These are phyloP conservation scores for Elachura formosa DNA, from an alignment of 2,113 vertebrate genomes.

Conservation along the genomic window DNA sequence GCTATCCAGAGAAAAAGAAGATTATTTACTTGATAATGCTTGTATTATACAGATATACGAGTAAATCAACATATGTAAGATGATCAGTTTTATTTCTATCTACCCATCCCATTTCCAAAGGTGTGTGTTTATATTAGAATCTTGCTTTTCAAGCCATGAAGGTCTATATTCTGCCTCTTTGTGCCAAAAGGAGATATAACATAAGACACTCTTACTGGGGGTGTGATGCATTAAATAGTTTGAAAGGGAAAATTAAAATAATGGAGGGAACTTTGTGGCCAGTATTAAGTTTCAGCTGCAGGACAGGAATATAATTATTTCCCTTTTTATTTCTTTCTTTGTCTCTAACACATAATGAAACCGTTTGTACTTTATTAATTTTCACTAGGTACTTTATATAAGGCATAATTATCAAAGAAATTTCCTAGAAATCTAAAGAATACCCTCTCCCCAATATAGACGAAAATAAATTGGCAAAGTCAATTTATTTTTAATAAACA, in stretches of 20 bases:
- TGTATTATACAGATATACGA: background rate
- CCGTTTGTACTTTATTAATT: background rate
- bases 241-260: background rate
- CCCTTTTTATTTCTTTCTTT: background rate
- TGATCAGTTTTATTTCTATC: background rate
- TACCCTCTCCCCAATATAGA: background rate
- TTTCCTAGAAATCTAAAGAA: background rate
- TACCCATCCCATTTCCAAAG: background rate
- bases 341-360: background rate
- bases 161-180: background rate
- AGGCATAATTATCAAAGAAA: background rate
- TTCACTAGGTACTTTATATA: background rate
- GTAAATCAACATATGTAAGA: background rate
- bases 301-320: background rate
- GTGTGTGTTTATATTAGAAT: background rate
- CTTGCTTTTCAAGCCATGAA: background rate
- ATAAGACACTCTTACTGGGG: background rate
- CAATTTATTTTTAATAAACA: background rate
- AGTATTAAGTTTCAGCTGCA: background rate
- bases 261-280: background rate
- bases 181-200: constrained; percentile 2
- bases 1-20: background rate
- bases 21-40: background rate
- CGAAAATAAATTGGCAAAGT: background rate
- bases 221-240: background rate